Base-by-base conservation (phyloP, 2,797 vertebrate species). In the Neostethus bicornis region DNA sequence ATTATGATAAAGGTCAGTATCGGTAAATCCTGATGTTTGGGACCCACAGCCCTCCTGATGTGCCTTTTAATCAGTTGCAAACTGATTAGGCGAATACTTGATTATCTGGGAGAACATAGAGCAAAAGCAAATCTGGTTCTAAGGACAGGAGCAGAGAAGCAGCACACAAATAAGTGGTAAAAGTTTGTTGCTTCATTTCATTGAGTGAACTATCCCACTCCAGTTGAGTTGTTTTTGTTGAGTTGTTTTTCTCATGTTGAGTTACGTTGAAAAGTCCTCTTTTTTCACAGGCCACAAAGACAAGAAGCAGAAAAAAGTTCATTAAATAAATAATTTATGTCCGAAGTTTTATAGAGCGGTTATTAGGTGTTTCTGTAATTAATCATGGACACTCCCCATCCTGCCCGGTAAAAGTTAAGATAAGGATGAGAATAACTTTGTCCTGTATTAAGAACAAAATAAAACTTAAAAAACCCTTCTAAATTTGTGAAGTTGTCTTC, bases 151-250 rank as follows among this genome's bases (percentile, higher is more conserved):
- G 19, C 65, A 51, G 50, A 11, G 19, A 55, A 54, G 53, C 53
- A 56, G 64, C 54, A 64, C 66, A 70, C 21, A 19, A 37, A 58
- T 53, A 43, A 34, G 45, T 71, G 55, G 61, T 25, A 56, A 65
- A 42, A 50, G 37, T 50, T 68, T 39, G 56, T 39, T 43, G 41
- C 62, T 32, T 55, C 58, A 57, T 23, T 21, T 51, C 24, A 43
- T n/a, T n/a, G n/a, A n/a, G n/a, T n/a, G n/a, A n/a, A n/a, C n/a
- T n/a, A n/a, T n/a, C n/a, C n/a, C n/a, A n/a, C n/a, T n/a, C n/a
- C n/a, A n/a, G n/a, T n/a, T n/a, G n/a, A n/a, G n/a, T n/a, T 14
- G 50, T 54, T 44, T 29, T 56, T 24, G 50, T 17, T 7, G 43
- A 61, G 7, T 53, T 20, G 49, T 45, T 49, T 5, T 38, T 12